Base-by-base conservation (phyloP, 2,797 vertebrate genomes). In the Argya squamiceps region DNA sequence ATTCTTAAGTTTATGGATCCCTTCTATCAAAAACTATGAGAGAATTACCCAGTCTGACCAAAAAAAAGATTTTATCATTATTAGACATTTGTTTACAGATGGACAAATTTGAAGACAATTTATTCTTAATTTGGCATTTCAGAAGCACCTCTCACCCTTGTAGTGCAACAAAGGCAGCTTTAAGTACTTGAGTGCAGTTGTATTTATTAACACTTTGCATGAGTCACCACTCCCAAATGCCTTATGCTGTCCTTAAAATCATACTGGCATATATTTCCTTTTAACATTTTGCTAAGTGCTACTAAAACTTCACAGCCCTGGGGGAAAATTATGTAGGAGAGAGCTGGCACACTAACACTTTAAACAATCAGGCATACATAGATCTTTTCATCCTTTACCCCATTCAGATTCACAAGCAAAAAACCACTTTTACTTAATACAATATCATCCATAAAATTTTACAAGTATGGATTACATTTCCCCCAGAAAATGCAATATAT, bases 171-270 rank as follows among this genome's bases (percentile, higher is more conserved):
- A 71, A 77, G 10, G 44, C 69, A 96, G 53, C 63, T 93, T 84
- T 75, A 87, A 96, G 74, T 63, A 93, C 55, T 80, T 91, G 70
- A 95, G 60, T 64, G 69, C 82, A 92, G 78, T 91, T 94, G 83
- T 95, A 91, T 95, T 95, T 95, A 97, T 96, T 97, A 96, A 93
- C 84, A 96, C 77, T 84, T 65, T 30, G 59, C 60, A 93, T 97
- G 97, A 98, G 76, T 98, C 97, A 98, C 71, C 70, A 50, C 90
- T 97, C 96, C 91, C 96, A 96, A 97, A 96, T 94, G 96, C 96
- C 91, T 96, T 94, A 91, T 64, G 92, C 77, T 97, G 85, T 95
- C 93, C 93, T 94, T 93, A 93, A 95, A 96, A 97, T 82, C 89
- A 85, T 90, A 71, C 67, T 88, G 84, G 84, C 75, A 64, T 75